Base-by-base conservation (phyloP, 1,140 invertebrate genomes). In the Drosophila pruinosa region DNA sequence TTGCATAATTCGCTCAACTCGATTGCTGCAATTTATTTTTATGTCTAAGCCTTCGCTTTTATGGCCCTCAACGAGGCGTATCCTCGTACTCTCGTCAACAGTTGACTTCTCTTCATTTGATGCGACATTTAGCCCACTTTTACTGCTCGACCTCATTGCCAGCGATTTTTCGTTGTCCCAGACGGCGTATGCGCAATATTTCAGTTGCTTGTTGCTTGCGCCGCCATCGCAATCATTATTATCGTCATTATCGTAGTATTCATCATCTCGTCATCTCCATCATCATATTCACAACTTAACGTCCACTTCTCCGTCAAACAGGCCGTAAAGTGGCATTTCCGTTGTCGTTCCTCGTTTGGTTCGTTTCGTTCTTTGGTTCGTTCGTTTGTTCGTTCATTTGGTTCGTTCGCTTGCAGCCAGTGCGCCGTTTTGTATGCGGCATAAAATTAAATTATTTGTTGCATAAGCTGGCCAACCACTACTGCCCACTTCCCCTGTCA, bases 381-480 rank as follows among this genome's bases (percentile, higher is more conserved):
- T 22, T 41, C 39, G 58, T n/a, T n/a, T n/a, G 45, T 47, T 57
- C 61, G 36, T 64, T 26, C 24, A 41, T 31, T n/a, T 31, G 62
- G 53, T 31, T n/a, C 39, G 62, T 41, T 58, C 47, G 72, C 62
- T 56, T 21, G 34, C n/a, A 26, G 58, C 64, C 47, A 43, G 57
- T 77, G 78, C 52, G 64, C 61, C 81, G 76, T 85, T 85, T 77
- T 86, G 76, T 85, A 80, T 85, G 74, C 81, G 72, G 82, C 81
- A 88, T 86, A 78, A 86, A 86, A 86, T 86, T 86, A 86, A 86
- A 86, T 86, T 86, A 86, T 86, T 86, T 86, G 82, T 86, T 81
- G 81, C 81, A 86, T 88, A 86, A 86, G 81, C 81, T 62, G 52
- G 50, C 10, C 53, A 58, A 50, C 54, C 43, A 21, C 7, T 43